These are phyloP conservation scores for Calidris pugnax DNA, from an alignment of 2,113 vertebrate species.

Conservation along the genomic window DNA sequence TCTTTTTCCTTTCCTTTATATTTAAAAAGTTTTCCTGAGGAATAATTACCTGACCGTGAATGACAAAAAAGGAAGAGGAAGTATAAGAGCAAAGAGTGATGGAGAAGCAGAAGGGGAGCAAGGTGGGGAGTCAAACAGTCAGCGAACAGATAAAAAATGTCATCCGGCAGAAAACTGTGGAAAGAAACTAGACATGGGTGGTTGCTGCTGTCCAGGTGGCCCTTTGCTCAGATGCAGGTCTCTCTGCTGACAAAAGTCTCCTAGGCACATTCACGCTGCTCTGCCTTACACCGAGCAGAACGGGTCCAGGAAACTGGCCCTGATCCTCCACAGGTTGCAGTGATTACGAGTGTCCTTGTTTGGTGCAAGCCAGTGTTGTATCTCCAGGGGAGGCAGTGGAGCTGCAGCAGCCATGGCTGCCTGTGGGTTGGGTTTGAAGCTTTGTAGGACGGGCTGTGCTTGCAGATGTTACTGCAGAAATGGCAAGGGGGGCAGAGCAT, in stretches of 20 bases:
- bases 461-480: neutral
- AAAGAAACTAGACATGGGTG: neutral
- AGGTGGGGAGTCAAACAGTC: neutral
- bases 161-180: neutral
- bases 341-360: neutral
- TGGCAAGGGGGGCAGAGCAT: accelerated
- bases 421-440: neutral
- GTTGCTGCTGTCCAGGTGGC: neutral
- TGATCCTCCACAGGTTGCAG: neutral
- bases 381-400: neutral
- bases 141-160: neutral
- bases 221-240: neutral
- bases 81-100: neutral
- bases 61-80: neutral
- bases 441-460: neutral
- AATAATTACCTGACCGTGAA: neutral
- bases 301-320: neutral
- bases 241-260: neutral
- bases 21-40: neutral
- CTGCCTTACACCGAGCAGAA: neutral
- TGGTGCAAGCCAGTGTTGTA: neutral
- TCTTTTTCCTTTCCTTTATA: neutral
- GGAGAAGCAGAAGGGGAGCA: neutral
- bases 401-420: accelerated
- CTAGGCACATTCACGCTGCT: neutral